phyloP scores from a whole-genome alignment of 92 coral and sea anemone genomes.

The Palythoa grandiflora region DNA sequence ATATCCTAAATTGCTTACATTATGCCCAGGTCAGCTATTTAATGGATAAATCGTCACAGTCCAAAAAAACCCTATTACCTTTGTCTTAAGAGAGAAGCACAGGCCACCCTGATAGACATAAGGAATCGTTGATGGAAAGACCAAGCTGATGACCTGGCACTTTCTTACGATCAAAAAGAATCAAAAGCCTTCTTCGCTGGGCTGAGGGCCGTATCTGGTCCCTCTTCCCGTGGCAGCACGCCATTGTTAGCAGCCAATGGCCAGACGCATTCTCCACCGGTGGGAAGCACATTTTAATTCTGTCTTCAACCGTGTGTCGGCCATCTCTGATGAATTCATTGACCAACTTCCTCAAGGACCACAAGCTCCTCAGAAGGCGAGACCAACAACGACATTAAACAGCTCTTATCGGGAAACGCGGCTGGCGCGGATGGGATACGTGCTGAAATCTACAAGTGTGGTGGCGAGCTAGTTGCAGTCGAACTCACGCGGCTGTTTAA shows the following conservation, averaged over 20 bases:
- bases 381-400: not conserved
- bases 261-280: not conserved
- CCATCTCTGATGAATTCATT: no score
- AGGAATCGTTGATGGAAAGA: slow-evolving; percentile 24
- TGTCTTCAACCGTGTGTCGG: no score
- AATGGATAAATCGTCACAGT: not conserved
- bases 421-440: not conserved
- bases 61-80: no score
- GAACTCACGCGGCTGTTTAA: not conserved
- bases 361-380: not conserved
- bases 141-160: not conserved
- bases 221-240: not conserved
- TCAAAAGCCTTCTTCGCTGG: not conserved
- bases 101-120: slow-evolving; percentile 16
- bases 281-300: not conserved
- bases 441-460: no score
- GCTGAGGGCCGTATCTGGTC: not conserved
- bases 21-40: not conserved
- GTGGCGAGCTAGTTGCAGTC: not conserved
- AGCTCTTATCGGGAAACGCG: not conserved
- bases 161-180: not conserved
- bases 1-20: not conserved
- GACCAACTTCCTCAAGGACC: no score
- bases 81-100: slow-evolving; percentile 28
- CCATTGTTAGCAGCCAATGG: not conserved